Evolutionary conservation across 2,888 invertebrate species (phyloP), one percentile per base, ranked within the genome.

Genomic region (Eumerus sabulonum): DNA sequence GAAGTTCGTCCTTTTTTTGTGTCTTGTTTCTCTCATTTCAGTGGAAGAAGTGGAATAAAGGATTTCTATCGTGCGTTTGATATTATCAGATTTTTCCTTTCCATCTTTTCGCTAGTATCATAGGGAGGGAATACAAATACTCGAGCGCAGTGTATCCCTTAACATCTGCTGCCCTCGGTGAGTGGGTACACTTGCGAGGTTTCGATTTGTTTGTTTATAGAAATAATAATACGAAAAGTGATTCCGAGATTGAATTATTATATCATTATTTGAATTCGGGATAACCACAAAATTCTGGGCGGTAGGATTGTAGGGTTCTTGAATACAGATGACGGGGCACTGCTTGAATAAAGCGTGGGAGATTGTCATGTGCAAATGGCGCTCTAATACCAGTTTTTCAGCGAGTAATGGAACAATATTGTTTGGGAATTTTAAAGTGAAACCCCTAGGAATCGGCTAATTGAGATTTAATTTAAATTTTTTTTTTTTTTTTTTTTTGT

Each of bases 181-280:
- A 47, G 51, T 63, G 45, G 45, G 18, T 57, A 42, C 79, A 74
- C 74, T 79, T 79, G 56, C 74, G 74, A 68, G 79, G 79, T 70
- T 74, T 79, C 74, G 64, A 68, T 70, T 68, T 64, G 60, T 64
- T 79, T 79, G 74, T 74, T 77, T 77, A 73, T 48, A 79, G 59
- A 74, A 79, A 79, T 79, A 79, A 79, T 79, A 79, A 79, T 79
- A 67, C 79, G 35, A 74, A 79, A 74, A 79, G 74, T 79, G 79
- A 79, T 79, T 64, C 74, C 50, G 40, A 79, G 79, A 79, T 74
- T 79, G 79, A 79, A 79, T 70, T 79, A 79, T 70, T 79, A 74
- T 74, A 74, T 64, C 60, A 74, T 79, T 79, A 79, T 74, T 64
- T 70, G 64, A 64, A 79, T 74, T 74, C 57, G 51, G 73, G 50